Conservation (phyloP, 2,797 vertebrate species). For the Semaprochilodus insignis region DNA sequence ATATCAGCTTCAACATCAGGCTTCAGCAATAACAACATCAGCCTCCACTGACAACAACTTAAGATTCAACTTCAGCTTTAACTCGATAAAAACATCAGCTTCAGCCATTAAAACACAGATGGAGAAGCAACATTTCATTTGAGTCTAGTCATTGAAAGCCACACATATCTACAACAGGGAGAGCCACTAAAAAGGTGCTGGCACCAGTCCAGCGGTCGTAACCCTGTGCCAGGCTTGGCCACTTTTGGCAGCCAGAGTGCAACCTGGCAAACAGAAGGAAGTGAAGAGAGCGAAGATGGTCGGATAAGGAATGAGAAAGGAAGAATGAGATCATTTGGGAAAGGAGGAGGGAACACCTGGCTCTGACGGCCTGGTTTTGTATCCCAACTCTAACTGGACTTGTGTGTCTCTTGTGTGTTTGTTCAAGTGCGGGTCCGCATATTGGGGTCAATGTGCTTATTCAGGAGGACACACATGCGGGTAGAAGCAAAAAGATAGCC, state of each 20-base stretch:
- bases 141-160: slow-evolving; percentile 26
- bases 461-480: not conserved
- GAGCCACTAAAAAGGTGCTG: slow-evolving; percentile 44
- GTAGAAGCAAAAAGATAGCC: not conserved
- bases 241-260: slow-evolving; percentile 34
- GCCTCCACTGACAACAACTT: not conserved
- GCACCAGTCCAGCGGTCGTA: slow-evolving; percentile 41
- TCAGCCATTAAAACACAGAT: slow-evolving; percentile 7
- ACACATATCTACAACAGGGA: slow-evolving; percentile 26
- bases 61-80: not conserved
- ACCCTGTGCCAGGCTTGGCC: slow-evolving; percentile 29
- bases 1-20: not conserved
- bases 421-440: slow-evolving; percentile 4
- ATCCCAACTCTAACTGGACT: slow-evolving; percentile 31
- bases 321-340: slow-evolving; percentile 56
- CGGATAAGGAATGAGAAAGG: slow-evolving; percentile 34
- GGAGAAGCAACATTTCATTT: not conserved
- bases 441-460: slow-evolving; percentile 21
- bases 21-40: not conserved
- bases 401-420: slow-evolving; percentile 66
- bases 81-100: not conserved
- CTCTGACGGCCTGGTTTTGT: slow-evolving; percentile 15
- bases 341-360: slow-evolving; percentile 22
- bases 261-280: slow-evolving; percentile 51
- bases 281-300: slow-evolving; percentile 32